Evolutionary conservation across 92 coral and sea anemone genomes (phyloP).

Genomic region (Ricordea florida): DNA sequence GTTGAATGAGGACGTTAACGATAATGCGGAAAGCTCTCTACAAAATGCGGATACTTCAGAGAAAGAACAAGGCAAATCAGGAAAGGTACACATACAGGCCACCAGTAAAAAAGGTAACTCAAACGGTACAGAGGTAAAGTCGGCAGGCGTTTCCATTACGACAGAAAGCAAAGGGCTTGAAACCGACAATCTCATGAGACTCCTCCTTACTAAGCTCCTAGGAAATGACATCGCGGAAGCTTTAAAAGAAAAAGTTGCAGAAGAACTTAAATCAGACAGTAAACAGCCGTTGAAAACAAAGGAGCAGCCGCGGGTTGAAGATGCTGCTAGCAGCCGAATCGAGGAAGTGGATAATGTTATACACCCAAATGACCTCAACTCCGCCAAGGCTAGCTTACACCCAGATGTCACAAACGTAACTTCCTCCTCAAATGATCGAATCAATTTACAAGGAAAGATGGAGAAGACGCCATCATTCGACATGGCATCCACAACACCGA

Average conservation of each 20-base stretch:
- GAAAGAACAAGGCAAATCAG: not conserved
- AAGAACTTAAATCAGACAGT: not conserved
- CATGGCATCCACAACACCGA: slow-evolving; percentile 22
- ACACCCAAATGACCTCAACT: no score
- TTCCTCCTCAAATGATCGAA: not conserved
- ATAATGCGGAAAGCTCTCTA: no score
- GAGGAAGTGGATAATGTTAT: no score
- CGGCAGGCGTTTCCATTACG: slow-evolving; percentile 28
- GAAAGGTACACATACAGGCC: slow-evolving; percentile 10
- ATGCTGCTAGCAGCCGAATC: no score
- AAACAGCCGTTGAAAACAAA: no score
- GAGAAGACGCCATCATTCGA: not conserved
- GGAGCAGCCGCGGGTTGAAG: no score
- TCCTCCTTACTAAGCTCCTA: slow-evolving; percentile 7
- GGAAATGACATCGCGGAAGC: slow-evolving; percentile 13
- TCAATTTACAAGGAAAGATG: not conserved
- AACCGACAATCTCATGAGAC: slow-evolving; percentile 10
- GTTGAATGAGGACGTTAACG: not conserved
- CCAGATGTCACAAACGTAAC: no score
- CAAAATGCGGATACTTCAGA: no score
- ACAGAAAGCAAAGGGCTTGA: slow-evolving; percentile 22
- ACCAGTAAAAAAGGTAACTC: slow-evolving; percentile 9
- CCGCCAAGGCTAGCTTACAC: no score
- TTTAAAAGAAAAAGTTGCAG: not conserved
- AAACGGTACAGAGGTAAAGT: slow-evolving; percentile 14